phyloP scores from a whole-genome alignment of 2,888 invertebrate genomes.

The Drosophila maculinotata region DNA sequence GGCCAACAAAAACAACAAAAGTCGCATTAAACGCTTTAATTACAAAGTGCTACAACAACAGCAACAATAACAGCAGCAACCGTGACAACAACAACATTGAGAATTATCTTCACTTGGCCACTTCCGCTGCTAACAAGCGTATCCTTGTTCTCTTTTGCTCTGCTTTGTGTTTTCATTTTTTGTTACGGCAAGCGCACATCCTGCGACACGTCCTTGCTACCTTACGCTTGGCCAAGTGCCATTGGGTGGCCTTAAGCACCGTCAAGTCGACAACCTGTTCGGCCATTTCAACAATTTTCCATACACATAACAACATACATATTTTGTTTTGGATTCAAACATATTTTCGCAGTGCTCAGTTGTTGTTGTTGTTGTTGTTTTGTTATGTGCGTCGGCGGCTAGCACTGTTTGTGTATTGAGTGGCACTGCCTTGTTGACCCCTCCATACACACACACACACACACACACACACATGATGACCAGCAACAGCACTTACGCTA shows the following conservation, averaged over 20 bases:
- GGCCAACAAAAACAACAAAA: slow-evolving; percentile 39
- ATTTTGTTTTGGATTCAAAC: slow-evolving; percentile 31
- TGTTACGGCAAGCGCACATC: slow-evolving; percentile 17
- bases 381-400: slow-evolving; percentile 50
- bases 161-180: slow-evolving; percentile 8
- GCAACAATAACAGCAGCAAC: slow-evolving; percentile 15
- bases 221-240: slow-evolving; percentile 22
- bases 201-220: slow-evolving; percentile 15
- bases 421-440: slow-evolving; percentile 67
- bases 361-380: slow-evolving; percentile 33
- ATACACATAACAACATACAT: not conserved
- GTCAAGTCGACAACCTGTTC: slow-evolving; percentile 46
- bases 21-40: slow-evolving; percentile 74
- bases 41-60: slow-evolving; percentile 53
- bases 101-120: slow-evolving; percentile 53
- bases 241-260: slow-evolving; percentile 34
- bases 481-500: slow-evolving; percentile 47
- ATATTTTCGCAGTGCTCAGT: slow-evolving; percentile 26
- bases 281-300: slow-evolving; percentile 25
- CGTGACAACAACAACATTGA: slow-evolving; percentile 13
- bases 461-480: slow-evolving; percentile 37
- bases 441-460: slow-evolving; percentile 16
- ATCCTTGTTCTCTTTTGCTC: slow-evolving; percentile 57
- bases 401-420: slow-evolving; percentile 61
- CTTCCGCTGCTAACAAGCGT: slow-evolving; percentile 73